phyloP scores from a whole-genome alignment of 2,113 vertebrate genomes.

The Neoarius graeffei region DNA sequence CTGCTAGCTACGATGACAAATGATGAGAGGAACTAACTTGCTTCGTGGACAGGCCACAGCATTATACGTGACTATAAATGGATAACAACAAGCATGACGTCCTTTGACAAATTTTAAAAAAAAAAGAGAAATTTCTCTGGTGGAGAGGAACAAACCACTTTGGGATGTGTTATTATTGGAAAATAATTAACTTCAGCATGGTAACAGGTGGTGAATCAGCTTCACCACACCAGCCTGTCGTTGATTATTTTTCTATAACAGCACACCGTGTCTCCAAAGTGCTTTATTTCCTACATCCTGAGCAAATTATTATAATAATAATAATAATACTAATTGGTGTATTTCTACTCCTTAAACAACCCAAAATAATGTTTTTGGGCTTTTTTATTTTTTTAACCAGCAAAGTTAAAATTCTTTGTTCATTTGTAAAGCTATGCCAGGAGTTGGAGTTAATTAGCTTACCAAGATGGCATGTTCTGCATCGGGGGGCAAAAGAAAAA shows the following conservation, averaged over 20 bases:
- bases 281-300: background rate
- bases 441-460: background rate
- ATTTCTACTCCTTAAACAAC: background rate
- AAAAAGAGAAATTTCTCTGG: background rate
- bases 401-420: background rate
- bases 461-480: background rate
- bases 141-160: background rate
- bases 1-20: background rate
- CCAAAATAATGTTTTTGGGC: background rate
- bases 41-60: background rate
- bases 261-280: background rate
- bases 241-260: background rate
- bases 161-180: background rate
- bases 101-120: background rate
- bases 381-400: too few species aligned
- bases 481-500: too few species aligned
- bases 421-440: background rate
- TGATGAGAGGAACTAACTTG: background rate
- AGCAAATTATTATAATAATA: background rate
- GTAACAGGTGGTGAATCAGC: background rate
- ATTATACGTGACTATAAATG: background rate
- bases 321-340: background rate
- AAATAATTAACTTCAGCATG: background rate
- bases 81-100: background rate
- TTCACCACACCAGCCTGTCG: background rate